Percentiles rank a stretch among this genome's conserved stretches.
Conservation (phyloP, 2,888 invertebrate genomes). For the Drosophila planitibia region DNA sequence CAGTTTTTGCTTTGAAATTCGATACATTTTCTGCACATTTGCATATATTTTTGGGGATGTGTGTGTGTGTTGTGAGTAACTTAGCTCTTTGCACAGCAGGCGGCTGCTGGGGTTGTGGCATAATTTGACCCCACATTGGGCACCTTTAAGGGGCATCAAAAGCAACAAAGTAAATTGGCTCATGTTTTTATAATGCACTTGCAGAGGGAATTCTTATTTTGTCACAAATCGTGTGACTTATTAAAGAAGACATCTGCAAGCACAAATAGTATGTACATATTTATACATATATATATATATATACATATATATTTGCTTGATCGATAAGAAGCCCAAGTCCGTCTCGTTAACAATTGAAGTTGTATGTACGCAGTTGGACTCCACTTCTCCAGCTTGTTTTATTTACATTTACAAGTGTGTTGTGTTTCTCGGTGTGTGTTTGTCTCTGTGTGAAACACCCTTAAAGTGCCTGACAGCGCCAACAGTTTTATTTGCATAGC, state of each 20-base stretch:
- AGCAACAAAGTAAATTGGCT: constrained; percentile 39
- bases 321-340: background rate
- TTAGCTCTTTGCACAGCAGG: background rate
- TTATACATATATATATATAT: accelerated
- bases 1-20: constrained; percentile 64
- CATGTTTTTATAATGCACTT: constrained; percentile 16
- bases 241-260: background rate
- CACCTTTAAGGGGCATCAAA: constrained; percentile 35
- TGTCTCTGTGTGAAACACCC: constrained; percentile 29
- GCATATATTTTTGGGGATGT: constrained; percentile 27
- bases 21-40: constrained; percentile 53
- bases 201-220: background rate
- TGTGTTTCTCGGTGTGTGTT: constrained; percentile 1
- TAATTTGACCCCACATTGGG: constrained; percentile 41
- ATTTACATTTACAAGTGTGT: constrained; percentile 24
- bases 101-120: background rate
- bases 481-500: constrained; percentile 61
- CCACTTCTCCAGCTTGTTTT: background rate
- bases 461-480: constrained; percentile 46
- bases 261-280: background rate
- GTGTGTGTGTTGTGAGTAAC: background rate
- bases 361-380: background rate
- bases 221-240: background rate
- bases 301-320: background rate
- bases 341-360: background rate